Evolutionary conservation across 1,140 invertebrate species (phyloP), one percentile per base, ranked within the genome.

Genomic region (Drosophila seguyi): DNA sequence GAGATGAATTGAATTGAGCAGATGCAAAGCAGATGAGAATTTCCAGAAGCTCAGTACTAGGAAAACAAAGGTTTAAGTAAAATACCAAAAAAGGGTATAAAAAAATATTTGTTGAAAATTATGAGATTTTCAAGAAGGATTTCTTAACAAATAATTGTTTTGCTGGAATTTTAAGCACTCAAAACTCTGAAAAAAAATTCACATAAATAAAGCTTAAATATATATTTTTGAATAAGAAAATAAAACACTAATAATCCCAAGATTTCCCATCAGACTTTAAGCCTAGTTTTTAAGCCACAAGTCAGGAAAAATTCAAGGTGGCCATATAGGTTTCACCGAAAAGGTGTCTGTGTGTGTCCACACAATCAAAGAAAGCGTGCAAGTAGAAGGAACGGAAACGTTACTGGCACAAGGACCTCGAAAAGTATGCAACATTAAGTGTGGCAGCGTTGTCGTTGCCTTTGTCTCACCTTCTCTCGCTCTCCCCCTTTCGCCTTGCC

Each of bases 401-500:
- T 90, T 88, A 88, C 85, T 90, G 48, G 85, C 74, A 85, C 85
- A 88, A 88, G 85, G 85, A 88, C 85, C 85, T 85, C 74, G 52
- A 81, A 85, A 88, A 85, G 84, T 85, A 90, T 90, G 85, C 85
- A 90, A 81, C 85, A 85, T 81, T 90, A 90, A 88, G 85, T 84
- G 84, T 80, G 77, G 68, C 66, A 75, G 58, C 69, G 41, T 52
- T 57, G 53, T 42, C 60, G 75, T 44, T 57, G 44, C 31, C 31
- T 29, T 29, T 59, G 42, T 52, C 41, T 59, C 29, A 13, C 60
- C 61, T 34, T 47, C 27, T 29, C n/a, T 22, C 25, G 13, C 38
- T 4, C 4, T 6, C 6, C 10, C 5, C 10, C 31, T 4, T n/a
- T 25, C n/a, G 22, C 42, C 34, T 18, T 18, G 18, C 34, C 22